Percentiles rank a stretch among this genome's conserved stretches.
These are phyloP conservation scores for Hippocampus comes DNA, from an alignment of 2,113 vertebrate genomes.

Conservation along the genomic window DNA sequence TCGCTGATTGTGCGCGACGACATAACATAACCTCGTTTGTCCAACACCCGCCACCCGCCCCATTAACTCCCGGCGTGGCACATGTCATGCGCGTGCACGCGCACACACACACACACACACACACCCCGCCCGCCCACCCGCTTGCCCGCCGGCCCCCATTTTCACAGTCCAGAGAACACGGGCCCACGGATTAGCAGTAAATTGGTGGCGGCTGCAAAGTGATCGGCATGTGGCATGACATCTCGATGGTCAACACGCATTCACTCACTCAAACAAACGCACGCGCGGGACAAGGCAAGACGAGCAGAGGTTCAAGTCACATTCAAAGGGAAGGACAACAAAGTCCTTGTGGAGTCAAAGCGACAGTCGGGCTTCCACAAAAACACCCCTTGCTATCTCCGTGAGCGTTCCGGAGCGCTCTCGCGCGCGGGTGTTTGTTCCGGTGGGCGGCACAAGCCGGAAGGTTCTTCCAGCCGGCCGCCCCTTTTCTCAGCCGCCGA, in stretches of 20 bases:
- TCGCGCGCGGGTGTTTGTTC: too few relatives aligned
- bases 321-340: neutral
- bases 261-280: constrained; percentile 47
- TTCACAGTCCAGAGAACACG: constrained; percentile 71
- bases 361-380: neutral
- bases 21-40: constrained; percentile 71
- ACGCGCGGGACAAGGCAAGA: neutral
- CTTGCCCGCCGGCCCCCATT: constrained; percentile 43
- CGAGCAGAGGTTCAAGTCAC: neutral
- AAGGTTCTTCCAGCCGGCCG: too few relatives aligned
- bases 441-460: too few relatives aligned
- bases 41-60: constrained; percentile 49
- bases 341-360: neutral
- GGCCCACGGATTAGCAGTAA: constrained; percentile 61
- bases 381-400: too few relatives aligned
- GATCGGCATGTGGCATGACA: constrained; percentile 68
- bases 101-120: neutral
- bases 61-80: constrained; percentile 69
- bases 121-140: neutral
- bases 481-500: too few relatives aligned
- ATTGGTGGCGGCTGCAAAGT: constrained; percentile 67
- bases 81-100: constrained; percentile 25
- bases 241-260: constrained; percentile 54
- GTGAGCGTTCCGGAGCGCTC: too few relatives aligned
- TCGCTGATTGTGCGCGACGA: constrained; percentile 60